Conservation (phyloP, 2,797 vertebrate genomes). For the Fistularia tabacaria region DNA sequence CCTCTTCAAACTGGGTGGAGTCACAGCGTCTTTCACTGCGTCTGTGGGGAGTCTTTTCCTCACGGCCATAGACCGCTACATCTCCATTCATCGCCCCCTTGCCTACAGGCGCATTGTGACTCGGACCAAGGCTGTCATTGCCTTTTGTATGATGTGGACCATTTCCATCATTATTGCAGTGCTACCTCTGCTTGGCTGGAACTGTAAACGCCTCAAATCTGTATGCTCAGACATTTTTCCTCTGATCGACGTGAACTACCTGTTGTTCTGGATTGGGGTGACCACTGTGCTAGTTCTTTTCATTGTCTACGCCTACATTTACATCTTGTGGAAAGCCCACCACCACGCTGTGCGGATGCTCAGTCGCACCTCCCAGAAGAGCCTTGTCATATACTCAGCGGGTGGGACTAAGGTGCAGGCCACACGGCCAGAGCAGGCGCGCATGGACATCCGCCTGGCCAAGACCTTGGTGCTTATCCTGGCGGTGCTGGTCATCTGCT, state of each 20-base stretch:
- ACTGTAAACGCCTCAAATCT: slow-evolving; percentile 95
- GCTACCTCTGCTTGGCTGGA: slow-evolving; percentile 97
- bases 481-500: slow-evolving; percentile 96
- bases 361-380: slow-evolving; percentile 95
- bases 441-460: slow-evolving; percentile 98
- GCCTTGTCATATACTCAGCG: slow-evolving; percentile 91
- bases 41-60: slow-evolving; percentile 98
- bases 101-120: slow-evolving; percentile 98
- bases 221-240: slow-evolving; percentile 98
- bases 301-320: slow-evolving; percentile 98
- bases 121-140: slow-evolving; percentile 95
- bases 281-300: slow-evolving; percentile 92
- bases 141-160: slow-evolving; percentile 98
- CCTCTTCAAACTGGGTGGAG: slow-evolving; percentile 96
- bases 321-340: slow-evolving; percentile 99
- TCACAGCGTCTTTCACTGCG: slow-evolving; percentile 96
- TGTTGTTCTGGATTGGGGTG: slow-evolving; percentile 99
- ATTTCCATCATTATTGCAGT: slow-evolving; percentile 95
- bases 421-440: slow-evolving; percentile 90
- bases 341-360: slow-evolving; percentile 96
- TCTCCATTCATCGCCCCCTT: slow-evolving; percentile 96
- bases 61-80: slow-evolving; percentile 97
- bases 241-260: slow-evolving; percentile 93
- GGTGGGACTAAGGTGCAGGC: slow-evolving; percentile 95
- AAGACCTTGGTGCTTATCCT: slow-evolving; percentile 98